These are phyloP conservation scores for Fragum sueziense DNA, from an alignment of 2,888 invertebrate genomes.

Conservation along the genomic window DNA sequence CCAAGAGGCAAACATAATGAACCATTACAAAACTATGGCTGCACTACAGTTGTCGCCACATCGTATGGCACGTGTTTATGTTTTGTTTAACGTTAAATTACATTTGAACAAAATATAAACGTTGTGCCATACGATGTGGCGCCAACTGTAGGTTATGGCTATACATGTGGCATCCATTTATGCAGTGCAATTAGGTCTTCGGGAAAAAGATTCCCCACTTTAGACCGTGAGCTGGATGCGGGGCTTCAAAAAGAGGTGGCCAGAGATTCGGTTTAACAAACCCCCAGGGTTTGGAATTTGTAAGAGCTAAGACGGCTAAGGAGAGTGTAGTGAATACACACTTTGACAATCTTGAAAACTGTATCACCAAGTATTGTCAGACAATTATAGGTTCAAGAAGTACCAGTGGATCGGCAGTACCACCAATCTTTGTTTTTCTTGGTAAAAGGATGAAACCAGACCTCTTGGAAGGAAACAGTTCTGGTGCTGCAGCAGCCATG, in stretches of 20 bases:
- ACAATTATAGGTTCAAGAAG: constrained; percentile 34
- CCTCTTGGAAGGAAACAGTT: not conserved
- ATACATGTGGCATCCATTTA: constrained; percentile 33
- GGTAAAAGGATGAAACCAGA: constrained; percentile 24
- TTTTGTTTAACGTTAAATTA: too few relatives aligned
- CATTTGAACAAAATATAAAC: too few relatives aligned
- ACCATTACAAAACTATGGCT: constrained; percentile 33
- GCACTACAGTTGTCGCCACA: too few relatives aligned
- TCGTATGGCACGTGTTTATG: too few relatives aligned
- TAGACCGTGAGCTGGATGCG: constrained; percentile 38
- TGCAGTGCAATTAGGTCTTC: constrained; percentile 30
- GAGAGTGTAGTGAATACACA: constrained; percentile 3
- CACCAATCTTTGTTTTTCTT: constrained; percentile 40
- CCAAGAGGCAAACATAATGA: constrained; percentile 23
- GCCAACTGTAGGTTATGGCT: constrained; percentile 49
- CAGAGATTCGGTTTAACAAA: constrained; percentile 34
- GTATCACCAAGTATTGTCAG: not conserved
- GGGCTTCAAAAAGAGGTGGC: constrained; percentile 32
- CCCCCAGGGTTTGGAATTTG: constrained; percentile 36
- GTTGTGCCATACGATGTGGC: too few relatives aligned
- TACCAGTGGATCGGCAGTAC: constrained; percentile 23
- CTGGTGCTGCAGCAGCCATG: constrained; percentile 33
- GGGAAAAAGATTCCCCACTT: constrained; percentile 22
- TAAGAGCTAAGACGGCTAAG: constrained; percentile 31
- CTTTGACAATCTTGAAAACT: constrained; percentile 25